Percentiles rank a stretch among this genome's conserved stretches.
Evolutionary conservation across 92 coral and sea anemone species (phyloP).

Genomic region (Epizoanthus ramosus): DNA sequence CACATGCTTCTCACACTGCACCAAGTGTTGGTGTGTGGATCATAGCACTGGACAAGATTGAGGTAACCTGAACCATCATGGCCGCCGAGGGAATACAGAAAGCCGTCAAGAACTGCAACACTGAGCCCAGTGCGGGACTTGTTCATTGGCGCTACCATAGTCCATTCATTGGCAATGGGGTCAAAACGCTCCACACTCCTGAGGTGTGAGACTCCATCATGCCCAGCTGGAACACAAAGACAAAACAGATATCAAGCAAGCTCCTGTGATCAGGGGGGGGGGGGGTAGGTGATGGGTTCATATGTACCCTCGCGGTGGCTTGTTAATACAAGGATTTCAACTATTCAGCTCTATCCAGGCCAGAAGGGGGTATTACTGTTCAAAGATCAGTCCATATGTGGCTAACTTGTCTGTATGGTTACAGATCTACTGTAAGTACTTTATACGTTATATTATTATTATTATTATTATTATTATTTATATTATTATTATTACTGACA

Average conservation of each 20-base stretch:
- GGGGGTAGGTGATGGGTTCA: background rate
- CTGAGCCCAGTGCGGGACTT: conserved; percentile 87
- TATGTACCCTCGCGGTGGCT: too few relatives aligned
- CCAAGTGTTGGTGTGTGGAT: conserved; percentile 76
- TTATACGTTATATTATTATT: too few relatives aligned
- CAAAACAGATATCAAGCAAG: background rate
- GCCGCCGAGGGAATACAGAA: conserved; percentile 85
- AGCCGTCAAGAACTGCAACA: conserved; percentile 78
- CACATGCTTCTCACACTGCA: conserved; percentile 66
- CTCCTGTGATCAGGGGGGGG: too few relatives aligned
- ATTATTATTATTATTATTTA: too few relatives aligned
- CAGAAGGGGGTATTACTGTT: too few relatives aligned
- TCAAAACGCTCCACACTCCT: conserved; percentile 90
- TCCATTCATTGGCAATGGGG: conserved; percentile 92
- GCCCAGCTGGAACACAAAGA: conserved; percentile 69
- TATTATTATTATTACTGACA: too few relatives aligned
- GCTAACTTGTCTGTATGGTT: too few relatives aligned
- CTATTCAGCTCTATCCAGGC: too few relatives aligned
- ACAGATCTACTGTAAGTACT: too few relatives aligned
- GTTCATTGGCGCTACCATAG: conserved; percentile 84
- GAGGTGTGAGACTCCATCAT: conserved; percentile 89
- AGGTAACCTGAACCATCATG: conserved; percentile 92
- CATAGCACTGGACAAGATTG: conserved; percentile 76
- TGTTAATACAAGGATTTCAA: too few relatives aligned
- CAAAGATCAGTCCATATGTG: too few relatives aligned